These are phyloP conservation scores for Scopus umbretta DNA, from an alignment of 2,113 vertebrate species.

Conservation along the genomic window DNA sequence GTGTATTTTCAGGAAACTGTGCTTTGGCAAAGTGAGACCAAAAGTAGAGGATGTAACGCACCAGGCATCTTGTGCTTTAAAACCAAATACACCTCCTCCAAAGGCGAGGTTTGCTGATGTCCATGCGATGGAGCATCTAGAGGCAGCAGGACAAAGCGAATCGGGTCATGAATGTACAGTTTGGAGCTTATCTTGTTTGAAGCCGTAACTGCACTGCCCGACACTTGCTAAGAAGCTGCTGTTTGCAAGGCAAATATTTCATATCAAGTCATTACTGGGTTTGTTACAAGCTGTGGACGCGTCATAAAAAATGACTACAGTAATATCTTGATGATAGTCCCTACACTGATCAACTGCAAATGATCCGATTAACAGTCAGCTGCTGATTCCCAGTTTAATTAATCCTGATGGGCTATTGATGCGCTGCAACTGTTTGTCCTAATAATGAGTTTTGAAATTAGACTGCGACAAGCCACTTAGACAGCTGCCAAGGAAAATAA, in stretches of 20 bases:
- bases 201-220: neutral
- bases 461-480: slow-evolving; percentile 87
- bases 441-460: slow-evolving; percentile 96
- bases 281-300: neutral
- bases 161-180: neutral
- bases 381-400: slow-evolving; percentile 95
- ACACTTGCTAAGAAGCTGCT: slow-evolving; percentile 18
- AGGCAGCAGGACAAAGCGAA: neutral
- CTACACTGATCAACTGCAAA: slow-evolving; percentile 80
- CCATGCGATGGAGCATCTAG: neutral
- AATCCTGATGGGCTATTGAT: slow-evolving; percentile 98
- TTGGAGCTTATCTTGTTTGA: slow-evolving; percentile 1
- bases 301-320: slow-evolving; percentile 50
- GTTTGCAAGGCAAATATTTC: slow-evolving; percentile 44
- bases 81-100: neutral
- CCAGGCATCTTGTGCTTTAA: neutral
- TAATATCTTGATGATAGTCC: slow-evolving; percentile 72
- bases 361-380: slow-evolving; percentile 89
- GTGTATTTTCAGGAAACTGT: neutral
- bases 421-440: slow-evolving; percentile 91
- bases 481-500: slow-evolving; percentile 83
- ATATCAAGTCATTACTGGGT: neutral
- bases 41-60: neutral
- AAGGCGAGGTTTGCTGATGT: neutral
- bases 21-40: neutral